Evolutionary conservation across 2,888 invertebrate species (phyloP).

Genomic region (Oasisia sp.): DNA sequence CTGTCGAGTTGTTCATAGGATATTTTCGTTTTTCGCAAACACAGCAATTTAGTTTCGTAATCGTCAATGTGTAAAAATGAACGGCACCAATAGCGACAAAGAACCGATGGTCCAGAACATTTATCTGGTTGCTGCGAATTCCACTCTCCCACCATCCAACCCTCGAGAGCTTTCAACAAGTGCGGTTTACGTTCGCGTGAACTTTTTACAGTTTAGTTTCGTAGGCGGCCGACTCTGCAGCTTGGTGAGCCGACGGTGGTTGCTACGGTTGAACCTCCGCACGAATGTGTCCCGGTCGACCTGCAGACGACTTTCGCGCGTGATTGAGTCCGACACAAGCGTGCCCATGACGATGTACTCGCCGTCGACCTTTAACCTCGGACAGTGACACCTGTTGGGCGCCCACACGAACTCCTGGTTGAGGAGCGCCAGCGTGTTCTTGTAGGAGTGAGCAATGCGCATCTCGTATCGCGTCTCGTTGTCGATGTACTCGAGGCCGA

Average conservation of each 20-base stretch:
- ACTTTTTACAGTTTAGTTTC: slow-evolving; percentile 1
- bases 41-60: background rate
- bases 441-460: background rate
- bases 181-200: background rate
- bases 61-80: background rate
- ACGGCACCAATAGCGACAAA: background rate
- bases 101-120: background rate
- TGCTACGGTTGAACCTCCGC: background rate
- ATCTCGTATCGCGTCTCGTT: slow-evolving; percentile 7
- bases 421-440: background rate
- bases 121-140: background rate
- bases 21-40: background rate
- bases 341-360: background rate
- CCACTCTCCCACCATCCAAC: background rate
- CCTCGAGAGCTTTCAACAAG: background rate
- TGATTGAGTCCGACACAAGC: background rate
- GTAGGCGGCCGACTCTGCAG: background rate
- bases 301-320: background rate
- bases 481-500: background rate
- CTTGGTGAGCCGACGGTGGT: background rate
- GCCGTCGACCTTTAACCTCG: slow-evolving; percentile 1
- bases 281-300: background rate
- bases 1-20: background rate
- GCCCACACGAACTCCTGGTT: slow-evolving; percentile 5
- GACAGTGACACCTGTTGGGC: background rate